Evolutionary conservation across 2,113 vertebrate genomes (phyloP).

Genomic region (Alaudala cheleensis): DNA sequence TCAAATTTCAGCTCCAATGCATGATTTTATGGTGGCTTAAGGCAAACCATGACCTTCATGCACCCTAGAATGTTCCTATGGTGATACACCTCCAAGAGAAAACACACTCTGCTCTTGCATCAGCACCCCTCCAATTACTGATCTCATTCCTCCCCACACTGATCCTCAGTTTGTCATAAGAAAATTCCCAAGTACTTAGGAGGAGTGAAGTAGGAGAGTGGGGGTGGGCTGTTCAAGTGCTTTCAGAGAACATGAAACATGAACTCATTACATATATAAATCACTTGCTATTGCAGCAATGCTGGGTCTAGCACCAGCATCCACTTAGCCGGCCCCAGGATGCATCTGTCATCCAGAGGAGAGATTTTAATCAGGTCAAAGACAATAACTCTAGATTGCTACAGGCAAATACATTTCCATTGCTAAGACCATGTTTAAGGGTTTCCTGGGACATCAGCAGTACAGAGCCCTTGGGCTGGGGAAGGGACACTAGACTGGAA

Average conservation of each 20-base stretch:
- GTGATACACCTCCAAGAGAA: neutral
- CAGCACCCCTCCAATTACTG: neutral
- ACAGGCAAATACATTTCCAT: neutral
- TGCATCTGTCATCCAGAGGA: neutral
- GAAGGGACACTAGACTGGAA: neutral
- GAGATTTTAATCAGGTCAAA: slow-evolving; percentile 53
- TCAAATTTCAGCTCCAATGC: neutral
- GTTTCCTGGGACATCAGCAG: neutral
- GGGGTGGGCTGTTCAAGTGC: neutral
- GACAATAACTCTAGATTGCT: neutral
- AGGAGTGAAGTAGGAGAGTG: neutral
- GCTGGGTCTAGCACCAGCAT: neutral
- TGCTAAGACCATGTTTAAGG: neutral
- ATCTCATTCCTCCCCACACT: neutral
- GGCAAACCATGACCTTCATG: neutral
- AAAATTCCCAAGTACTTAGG: neutral
- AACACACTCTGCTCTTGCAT: neutral
- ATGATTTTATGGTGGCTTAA: neutral
- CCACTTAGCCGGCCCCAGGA: slow-evolving; percentile 10
- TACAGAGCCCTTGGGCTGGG: slow-evolving; percentile 1
- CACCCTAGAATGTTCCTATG: neutral
- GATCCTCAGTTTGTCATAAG: neutral
- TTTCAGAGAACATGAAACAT: neutral
- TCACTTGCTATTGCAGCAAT: neutral
- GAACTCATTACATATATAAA: neutral